Evolutionary conservation across 2,797 vertebrate species (phyloP).

Genomic region (Gallinago solitaria): DNA sequence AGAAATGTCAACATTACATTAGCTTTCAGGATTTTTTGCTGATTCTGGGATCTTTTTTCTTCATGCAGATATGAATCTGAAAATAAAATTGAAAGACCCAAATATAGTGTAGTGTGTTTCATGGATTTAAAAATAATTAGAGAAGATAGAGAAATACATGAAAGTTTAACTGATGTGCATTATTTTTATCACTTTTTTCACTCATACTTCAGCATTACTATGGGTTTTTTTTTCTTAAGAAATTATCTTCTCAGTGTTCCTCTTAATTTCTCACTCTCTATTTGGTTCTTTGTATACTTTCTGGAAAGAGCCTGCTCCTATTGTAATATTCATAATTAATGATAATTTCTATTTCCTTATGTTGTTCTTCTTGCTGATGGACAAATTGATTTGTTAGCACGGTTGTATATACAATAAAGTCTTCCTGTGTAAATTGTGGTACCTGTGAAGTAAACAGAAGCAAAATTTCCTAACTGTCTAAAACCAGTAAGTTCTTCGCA

Average conservation of each 20-base stretch:
- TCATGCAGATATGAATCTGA: not conserved
- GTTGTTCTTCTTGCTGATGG: not conserved
- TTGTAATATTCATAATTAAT: not conserved
- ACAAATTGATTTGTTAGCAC: constrained; percentile 33
- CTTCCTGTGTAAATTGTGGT: constrained; percentile 15
- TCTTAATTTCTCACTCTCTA: not conserved
- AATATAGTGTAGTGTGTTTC: not conserved
- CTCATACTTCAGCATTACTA: not conserved
- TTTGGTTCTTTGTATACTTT: not conserved
- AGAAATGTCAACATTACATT: not conserved
- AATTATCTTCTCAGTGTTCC: not conserved
- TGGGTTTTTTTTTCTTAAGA: not conserved
- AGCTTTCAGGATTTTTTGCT: not conserved
- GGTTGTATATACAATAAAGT: not conserved
- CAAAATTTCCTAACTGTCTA: not conserved
- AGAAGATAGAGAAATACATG: not conserved
- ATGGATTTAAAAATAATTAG: not conserved
- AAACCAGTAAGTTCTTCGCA: constrained; percentile 51
- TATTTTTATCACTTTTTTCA: not conserved
- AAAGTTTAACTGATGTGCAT: not conserved
- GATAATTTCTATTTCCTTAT: not conserved
- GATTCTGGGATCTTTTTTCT: not conserved
- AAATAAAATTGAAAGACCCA: not conserved
- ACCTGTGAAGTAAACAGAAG: constrained; percentile 20
- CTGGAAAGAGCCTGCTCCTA: not conserved